phyloP scores from a whole-genome alignment of 2,797 vertebrate species.

The Sebastes wilsoni region DNA sequence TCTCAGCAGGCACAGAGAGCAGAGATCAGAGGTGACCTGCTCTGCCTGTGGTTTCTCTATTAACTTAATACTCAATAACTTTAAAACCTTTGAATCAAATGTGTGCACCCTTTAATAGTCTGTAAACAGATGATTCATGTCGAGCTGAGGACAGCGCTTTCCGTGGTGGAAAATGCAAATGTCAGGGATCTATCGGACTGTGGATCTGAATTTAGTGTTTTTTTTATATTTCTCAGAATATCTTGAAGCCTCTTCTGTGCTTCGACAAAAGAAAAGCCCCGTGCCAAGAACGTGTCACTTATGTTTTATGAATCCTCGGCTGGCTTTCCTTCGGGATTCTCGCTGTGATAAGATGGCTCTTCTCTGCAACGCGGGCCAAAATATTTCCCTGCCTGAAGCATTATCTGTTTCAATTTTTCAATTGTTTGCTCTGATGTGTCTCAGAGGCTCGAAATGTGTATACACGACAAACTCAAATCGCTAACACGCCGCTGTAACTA shows the following conservation, averaged over 20 bases:
- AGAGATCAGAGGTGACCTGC: slow-evolving; percentile 52
- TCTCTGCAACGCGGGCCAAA: slow-evolving; percentile 22
- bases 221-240: slow-evolving; percentile 34
- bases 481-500: slow-evolving; percentile 10
- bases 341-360: slow-evolving; percentile 51
- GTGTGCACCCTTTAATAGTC: slow-evolving; percentile 13
- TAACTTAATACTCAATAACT: slow-evolving; percentile 47
- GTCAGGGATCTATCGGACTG: slow-evolving; percentile 13
- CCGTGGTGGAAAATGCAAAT: slow-evolving; percentile 33
- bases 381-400: slow-evolving; percentile 15
- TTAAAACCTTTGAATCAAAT: slow-evolving; percentile 30
- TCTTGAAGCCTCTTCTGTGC: slow-evolving; percentile 19
- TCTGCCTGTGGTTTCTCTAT: slow-evolving; percentile 49
- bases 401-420: slow-evolving; percentile 48
- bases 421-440: slow-evolving; percentile 30
- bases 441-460: slow-evolving; percentile 11
- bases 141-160: slow-evolving; percentile 1
- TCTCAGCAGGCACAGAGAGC: slow-evolving; percentile 29
- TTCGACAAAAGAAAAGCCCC: slow-evolving; percentile 49
- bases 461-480: not conserved
- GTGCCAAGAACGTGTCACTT: slow-evolving; percentile 60
- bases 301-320: slow-evolving; percentile 58
- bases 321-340: slow-evolving; percentile 39
- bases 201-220: slow-evolving; percentile 17
- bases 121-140: slow-evolving; percentile 36